Evolutionary conservation across 2,113 vertebrate genomes (phyloP).

Genomic region (Myrmecobius fasciatus): DNA sequence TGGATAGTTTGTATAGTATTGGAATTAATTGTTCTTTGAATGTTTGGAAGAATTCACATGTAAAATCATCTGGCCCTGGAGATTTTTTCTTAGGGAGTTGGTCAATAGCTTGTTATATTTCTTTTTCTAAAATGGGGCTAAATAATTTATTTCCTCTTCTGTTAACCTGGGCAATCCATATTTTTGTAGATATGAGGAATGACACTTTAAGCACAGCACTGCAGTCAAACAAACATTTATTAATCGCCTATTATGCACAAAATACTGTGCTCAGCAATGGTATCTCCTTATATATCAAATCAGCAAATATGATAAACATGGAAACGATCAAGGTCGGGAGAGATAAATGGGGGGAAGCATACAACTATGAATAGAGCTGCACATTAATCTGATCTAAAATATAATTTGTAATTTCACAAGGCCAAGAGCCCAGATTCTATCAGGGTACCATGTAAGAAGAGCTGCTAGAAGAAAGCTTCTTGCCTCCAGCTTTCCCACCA

Average conservation of each 20-base stretch:
- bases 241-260: accelerated
- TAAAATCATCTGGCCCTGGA: too few species aligned
- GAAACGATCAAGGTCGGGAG: too few species aligned
- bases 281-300: not conserved
- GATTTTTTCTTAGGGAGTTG: too few species aligned
- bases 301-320: not conserved
- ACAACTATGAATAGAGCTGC: not conserved
- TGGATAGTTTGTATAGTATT: too few species aligned
- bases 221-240: not conserved
- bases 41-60: too few species aligned
- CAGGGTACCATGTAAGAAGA: not conserved
- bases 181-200: too few species aligned
- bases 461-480: not conserved
- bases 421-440: not conserved
- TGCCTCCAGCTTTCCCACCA: not conserved
- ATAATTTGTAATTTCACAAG: not conserved
- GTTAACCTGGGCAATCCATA: too few species aligned
- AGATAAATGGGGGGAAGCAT: too few species aligned
- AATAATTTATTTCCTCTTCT: too few species aligned
- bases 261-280: accelerated
- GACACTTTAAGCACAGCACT: not conserved
- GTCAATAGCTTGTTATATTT: too few species aligned
- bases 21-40: too few species aligned
- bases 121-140: too few species aligned
- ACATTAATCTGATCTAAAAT: not conserved